These are phyloP conservation scores for Zelostemma sp. DNA, from an alignment of 1,140 invertebrate genomes.

Conservation along the genomic window DNA sequence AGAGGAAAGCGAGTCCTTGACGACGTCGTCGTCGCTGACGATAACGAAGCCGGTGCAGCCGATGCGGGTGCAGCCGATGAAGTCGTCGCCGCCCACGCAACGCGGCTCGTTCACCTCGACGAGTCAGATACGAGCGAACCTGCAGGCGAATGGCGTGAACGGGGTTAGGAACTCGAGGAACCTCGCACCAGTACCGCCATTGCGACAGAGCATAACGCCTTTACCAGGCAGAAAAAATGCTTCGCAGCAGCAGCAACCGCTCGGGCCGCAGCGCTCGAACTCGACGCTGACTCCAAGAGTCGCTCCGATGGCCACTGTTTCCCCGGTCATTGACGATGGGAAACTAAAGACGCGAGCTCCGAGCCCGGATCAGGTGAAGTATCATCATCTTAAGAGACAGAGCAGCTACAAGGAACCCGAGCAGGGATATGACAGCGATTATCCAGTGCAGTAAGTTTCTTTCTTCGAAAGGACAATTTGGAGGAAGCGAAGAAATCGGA, in stretches of 20 bases:
- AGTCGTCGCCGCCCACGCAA: slow-evolving; percentile 63
- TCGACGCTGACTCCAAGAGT: slow-evolving; percentile 63
- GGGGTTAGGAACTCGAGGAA: slow-evolving; percentile 58
- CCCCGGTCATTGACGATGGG: slow-evolving; percentile 67
- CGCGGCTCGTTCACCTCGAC: slow-evolving; percentile 62
- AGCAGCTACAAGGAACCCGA: slow-evolving; percentile 60
- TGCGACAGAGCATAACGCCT: slow-evolving; percentile 63
- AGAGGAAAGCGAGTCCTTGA: slow-evolving; percentile 53
- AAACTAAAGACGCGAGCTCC: slow-evolving; percentile 61
- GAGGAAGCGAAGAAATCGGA: too few species aligned
- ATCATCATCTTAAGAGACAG: slow-evolving; percentile 62
- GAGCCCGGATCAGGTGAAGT: slow-evolving; percentile 64
- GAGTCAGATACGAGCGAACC: slow-evolving; percentile 65
- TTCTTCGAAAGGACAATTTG: background rate
- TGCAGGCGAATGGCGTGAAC: slow-evolving; percentile 60
- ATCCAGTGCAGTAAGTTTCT: slow-evolving; percentile 65
- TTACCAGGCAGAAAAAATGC: slow-evolving; percentile 56
- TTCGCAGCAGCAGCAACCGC: slow-evolving; percentile 46
- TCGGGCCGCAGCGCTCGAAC: slow-evolving; percentile 66
- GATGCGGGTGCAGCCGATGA: slow-evolving; percentile 65
- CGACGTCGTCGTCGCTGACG: slow-evolving; percentile 48
- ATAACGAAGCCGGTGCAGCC: slow-evolving; percentile 60
- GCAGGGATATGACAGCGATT: slow-evolving; percentile 64
- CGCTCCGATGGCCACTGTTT: slow-evolving; percentile 65
- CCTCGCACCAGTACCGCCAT: slow-evolving; percentile 62